These are phyloP conservation scores for Leucania comma DNA, from an alignment of 2,888 invertebrate genomes.

Conservation along the genomic window DNA sequence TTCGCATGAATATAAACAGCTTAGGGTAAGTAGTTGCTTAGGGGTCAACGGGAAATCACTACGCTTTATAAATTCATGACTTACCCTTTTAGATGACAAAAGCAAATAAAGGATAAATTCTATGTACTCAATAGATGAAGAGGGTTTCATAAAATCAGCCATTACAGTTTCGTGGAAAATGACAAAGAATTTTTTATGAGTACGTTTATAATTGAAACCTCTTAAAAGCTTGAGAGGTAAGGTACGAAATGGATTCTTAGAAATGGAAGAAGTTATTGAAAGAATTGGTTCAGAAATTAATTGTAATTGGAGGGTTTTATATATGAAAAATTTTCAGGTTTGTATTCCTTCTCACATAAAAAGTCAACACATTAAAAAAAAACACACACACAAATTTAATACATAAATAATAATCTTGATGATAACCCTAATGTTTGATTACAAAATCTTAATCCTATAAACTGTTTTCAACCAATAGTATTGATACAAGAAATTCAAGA, in stretches of 20 bases:
- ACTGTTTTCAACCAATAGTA: conserved; percentile 7
- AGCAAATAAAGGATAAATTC: conserved; percentile 31
- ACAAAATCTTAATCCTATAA: neutral
- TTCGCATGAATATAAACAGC: conserved; percentile 63
- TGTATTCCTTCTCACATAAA: neutral
- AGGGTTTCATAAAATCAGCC: conserved; percentile 16
- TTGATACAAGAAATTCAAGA: conserved; percentile 6
- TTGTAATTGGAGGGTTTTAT: neutral
- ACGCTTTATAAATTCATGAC: conserved; percentile 55
- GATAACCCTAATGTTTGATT: neutral
- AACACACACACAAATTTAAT: neutral
- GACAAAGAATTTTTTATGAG: conserved; percentile 26
- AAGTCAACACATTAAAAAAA: neutral
- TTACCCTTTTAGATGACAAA: conserved; percentile 44
- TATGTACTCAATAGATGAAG: conserved; percentile 11
- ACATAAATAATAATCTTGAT: too few species aligned
- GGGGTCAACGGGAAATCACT: conserved; percentile 43
- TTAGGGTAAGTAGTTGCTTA: conserved; percentile 46
- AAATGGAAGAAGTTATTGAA: neutral
- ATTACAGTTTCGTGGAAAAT: conserved; percentile 27
- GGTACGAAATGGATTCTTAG: conserved; percentile 1
- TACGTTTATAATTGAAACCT: conserved; percentile 8
- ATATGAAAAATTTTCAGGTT: neutral
- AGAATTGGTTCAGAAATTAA: neutral
- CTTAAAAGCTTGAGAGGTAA: neutral